Evolutionary conservation across 1,140 invertebrate genomes (phyloP).

Genomic region (Hermetia illucens): DNA sequence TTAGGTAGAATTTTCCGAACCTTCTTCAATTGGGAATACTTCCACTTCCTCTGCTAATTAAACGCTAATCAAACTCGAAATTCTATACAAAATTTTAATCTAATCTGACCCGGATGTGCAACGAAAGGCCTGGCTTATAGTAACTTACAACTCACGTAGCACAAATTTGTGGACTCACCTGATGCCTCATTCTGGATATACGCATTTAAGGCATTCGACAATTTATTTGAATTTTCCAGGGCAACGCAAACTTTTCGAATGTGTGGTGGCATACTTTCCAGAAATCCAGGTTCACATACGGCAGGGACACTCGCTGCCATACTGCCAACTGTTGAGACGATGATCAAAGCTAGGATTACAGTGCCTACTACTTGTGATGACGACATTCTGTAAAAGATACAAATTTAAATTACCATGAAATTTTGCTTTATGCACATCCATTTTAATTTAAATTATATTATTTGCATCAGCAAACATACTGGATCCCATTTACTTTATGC

Average conservation of each 20-base stretch:
- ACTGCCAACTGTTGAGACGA: slow-evolving; percentile 13
- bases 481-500: too few species aligned
- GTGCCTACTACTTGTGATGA: slow-evolving; percentile 14
- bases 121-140: too few species aligned
- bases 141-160: neutral
- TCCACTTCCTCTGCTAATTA: neutral
- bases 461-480: too few species aligned
- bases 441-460: too few species aligned
- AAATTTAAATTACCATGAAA: too few species aligned
- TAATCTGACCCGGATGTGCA: too few species aligned
- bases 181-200: slow-evolving; percentile 29
- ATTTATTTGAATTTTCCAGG: slow-evolving; percentile 26
- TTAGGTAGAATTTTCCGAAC: too few species aligned
- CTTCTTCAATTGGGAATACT: neutral
- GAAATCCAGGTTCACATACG: slow-evolving; percentile 21
- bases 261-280: slow-evolving; percentile 27
- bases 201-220: slow-evolving; percentile 20
- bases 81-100: too few species aligned
- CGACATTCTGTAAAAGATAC: slow-evolving; percentile 26
- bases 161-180: too few species aligned
- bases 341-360: slow-evolving; percentile 10
- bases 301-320: slow-evolving; percentile 12
- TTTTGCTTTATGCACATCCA: too few species aligned
- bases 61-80: neutral
- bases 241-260: slow-evolving; percentile 28